phyloP scores from a whole-genome alignment of 2,888 invertebrate genomes.

The Neoitamus cyanurus region DNA sequence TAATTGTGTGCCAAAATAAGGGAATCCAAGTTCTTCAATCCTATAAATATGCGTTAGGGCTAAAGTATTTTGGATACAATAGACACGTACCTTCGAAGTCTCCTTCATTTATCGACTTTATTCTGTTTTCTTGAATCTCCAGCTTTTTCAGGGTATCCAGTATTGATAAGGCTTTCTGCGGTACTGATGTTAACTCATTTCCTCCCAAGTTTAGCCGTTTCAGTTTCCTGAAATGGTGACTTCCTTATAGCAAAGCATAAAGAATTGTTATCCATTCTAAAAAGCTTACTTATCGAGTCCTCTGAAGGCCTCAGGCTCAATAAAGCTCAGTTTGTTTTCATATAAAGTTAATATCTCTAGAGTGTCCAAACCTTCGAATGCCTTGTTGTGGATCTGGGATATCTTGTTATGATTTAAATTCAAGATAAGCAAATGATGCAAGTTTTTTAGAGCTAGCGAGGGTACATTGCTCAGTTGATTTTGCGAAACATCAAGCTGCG shows the following conservation, averaged over 20 bases:
- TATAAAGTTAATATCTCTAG: slow-evolving; percentile 88
- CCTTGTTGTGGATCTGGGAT: slow-evolving; percentile 79
- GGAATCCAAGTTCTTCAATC: slow-evolving; percentile 82
- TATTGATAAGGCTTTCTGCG: slow-evolving; percentile 82
- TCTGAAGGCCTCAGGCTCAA: slow-evolving; percentile 86
- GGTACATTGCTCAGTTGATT: slow-evolving; percentile 86
- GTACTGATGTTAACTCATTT: slow-evolving; percentile 80
- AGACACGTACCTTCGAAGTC: slow-evolving; percentile 81
- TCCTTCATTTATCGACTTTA: slow-evolving; percentile 80
- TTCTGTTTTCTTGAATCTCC: slow-evolving; percentile 89
- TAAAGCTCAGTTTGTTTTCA: slow-evolving; percentile 82
- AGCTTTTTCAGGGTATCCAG: slow-evolving; percentile 85
- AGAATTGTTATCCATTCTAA: slow-evolving; percentile 53
- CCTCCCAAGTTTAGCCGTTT: slow-evolving; percentile 88
- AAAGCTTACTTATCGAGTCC: slow-evolving; percentile 85
- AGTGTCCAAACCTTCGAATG: slow-evolving; percentile 88
- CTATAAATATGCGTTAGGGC: slow-evolving; percentile 68
- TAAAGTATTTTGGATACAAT: too few relatives aligned
- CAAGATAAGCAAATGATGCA: slow-evolving; percentile 85
- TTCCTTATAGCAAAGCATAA: slow-evolving; percentile 1
- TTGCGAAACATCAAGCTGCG: slow-evolving; percentile 88
- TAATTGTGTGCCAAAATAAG: slow-evolving; percentile 88
- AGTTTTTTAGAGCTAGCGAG: slow-evolving; percentile 80
- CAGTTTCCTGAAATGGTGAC: slow-evolving; percentile 71
- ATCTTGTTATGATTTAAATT: slow-evolving; percentile 92